Conservation (phyloP, 2,113 vertebrate species). For the Raja brachyura region DNA sequence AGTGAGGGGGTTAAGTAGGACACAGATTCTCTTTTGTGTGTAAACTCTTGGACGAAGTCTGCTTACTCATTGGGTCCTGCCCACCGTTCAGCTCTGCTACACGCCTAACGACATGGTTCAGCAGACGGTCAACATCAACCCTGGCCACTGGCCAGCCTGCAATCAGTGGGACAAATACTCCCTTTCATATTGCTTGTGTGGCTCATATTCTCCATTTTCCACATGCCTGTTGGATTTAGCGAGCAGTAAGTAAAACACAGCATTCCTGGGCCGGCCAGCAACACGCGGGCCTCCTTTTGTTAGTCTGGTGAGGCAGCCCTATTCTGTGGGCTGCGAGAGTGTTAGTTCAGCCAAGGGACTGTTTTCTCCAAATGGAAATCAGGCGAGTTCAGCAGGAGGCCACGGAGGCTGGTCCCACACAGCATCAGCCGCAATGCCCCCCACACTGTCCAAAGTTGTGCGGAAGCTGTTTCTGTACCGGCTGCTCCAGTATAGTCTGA, state of each 20-base stretch:
- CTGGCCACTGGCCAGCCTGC: constrained; percentile 87
- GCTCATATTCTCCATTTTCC: constrained; percentile 68
- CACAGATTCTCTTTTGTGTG: constrained; percentile 46
- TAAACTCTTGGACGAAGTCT: constrained; percentile 82
- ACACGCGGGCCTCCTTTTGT: constrained; percentile 71
- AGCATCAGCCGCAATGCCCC: too few species aligned
- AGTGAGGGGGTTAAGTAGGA: constrained; percentile 71
- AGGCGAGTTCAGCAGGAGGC: constrained; percentile 34
- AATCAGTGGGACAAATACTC: constrained; percentile 86
- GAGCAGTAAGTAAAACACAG: constrained; percentile 64
- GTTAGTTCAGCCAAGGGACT: constrained; percentile 66
- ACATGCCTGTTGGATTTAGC: constrained; percentile 68
- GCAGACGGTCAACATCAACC: constrained; percentile 90
- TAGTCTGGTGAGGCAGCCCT: constrained; percentile 26
- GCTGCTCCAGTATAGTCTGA: too few species aligned
- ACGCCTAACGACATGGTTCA: constrained; percentile 97
- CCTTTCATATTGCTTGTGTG: constrained; percentile 69
- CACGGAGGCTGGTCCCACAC: background rate
- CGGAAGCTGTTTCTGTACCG: too few species aligned
- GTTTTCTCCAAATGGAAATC: constrained; percentile 66
- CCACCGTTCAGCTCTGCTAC: constrained; percentile 73
- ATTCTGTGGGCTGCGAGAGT: constrained; percentile 53
- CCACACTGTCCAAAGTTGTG: too few species aligned
- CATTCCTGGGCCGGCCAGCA: constrained; percentile 66
- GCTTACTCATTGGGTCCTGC: constrained; percentile 73